Conservation (phyloP, 2,113 vertebrate species). For the Laterallus jamaicensis region DNA sequence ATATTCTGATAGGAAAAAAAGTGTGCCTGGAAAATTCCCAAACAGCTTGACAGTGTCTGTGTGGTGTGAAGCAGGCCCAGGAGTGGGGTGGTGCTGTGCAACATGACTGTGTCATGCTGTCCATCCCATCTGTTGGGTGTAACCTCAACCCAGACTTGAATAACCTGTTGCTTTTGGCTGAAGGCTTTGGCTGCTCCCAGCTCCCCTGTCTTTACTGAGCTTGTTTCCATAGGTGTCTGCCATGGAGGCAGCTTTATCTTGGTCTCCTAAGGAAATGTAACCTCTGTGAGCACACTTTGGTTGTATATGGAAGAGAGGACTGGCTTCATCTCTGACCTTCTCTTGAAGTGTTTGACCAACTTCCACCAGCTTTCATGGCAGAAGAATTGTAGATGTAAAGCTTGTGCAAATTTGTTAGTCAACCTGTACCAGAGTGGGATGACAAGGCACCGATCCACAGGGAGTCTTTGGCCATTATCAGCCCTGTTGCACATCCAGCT, state of each 20-base stretch:
- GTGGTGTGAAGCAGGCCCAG: neutral
- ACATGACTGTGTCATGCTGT: neutral
- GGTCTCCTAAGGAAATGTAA: neutral
- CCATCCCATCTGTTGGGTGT: neutral
- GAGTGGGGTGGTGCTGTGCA: neutral
- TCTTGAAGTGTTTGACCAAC: neutral
- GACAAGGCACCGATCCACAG: neutral
- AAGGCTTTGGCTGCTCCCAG: neutral
- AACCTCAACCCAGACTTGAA: conserved; percentile 25
- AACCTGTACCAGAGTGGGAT: neutral
- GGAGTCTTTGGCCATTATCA: neutral
- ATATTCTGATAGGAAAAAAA: neutral
- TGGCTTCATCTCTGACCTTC: neutral
- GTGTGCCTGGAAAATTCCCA: neutral
- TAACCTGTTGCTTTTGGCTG: conserved; percentile 28
- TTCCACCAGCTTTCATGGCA: neutral
- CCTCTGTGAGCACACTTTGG: neutral
- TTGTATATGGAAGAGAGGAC: neutral
- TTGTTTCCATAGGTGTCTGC: neutral
- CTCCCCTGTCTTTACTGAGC: neutral
- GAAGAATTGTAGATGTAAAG: neutral
- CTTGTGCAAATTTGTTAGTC: neutral
- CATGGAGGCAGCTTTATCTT: neutral
- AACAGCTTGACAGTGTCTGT: neutral
- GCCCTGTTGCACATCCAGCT: neutral